These are phyloP conservation scores for Falco biarmicus DNA, from an alignment of 2,797 vertebrate genomes.

Conservation along the genomic window DNA sequence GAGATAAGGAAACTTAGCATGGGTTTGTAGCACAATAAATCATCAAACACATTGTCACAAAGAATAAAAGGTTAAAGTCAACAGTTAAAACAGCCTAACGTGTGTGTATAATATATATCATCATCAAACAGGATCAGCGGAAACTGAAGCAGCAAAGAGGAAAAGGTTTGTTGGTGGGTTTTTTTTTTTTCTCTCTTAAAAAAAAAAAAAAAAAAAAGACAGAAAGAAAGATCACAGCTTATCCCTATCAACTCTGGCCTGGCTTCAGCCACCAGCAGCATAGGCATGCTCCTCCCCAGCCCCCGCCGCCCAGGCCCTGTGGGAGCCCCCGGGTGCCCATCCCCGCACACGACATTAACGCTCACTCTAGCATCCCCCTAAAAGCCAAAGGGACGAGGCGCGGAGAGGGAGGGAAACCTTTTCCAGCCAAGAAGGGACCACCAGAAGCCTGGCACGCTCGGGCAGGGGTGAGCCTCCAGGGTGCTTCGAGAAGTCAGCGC, in stretches of 20 bases:
- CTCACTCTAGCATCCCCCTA: not conserved
- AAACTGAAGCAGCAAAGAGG: conserved; percentile 26
- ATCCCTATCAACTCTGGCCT: conserved; percentile 36
- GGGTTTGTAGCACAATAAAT: not conserved
- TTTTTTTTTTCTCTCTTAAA: too few relatives aligned
- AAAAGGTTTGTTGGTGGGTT: not conserved
- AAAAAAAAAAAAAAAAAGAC: not conserved
- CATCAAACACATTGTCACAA: conserved; percentile 79
- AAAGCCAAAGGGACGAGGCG: not conserved
- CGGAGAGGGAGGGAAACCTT: not conserved
- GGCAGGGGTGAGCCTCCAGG: not conserved
- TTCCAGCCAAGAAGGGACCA: not conserved
- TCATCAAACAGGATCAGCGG: conserved; percentile 47
- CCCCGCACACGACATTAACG: fast-evolving
- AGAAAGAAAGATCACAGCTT: conserved; percentile 19
- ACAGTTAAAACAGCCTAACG: conserved; percentile 76
- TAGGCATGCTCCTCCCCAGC: not conserved
- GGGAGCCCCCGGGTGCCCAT: not conserved
- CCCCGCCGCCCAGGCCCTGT: not conserved
- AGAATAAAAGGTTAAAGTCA: conserved; percentile 68
- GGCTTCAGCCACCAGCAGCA: not conserved
- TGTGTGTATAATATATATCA: conserved; percentile 22
- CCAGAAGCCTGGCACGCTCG: not conserved
- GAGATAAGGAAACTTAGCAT: conserved; percentile 45
- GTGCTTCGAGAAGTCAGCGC: not conserved